Evolutionary conservation across 2,797 vertebrate species (phyloP).

Genomic region (Myoxocephalus aenaeus): DNA sequence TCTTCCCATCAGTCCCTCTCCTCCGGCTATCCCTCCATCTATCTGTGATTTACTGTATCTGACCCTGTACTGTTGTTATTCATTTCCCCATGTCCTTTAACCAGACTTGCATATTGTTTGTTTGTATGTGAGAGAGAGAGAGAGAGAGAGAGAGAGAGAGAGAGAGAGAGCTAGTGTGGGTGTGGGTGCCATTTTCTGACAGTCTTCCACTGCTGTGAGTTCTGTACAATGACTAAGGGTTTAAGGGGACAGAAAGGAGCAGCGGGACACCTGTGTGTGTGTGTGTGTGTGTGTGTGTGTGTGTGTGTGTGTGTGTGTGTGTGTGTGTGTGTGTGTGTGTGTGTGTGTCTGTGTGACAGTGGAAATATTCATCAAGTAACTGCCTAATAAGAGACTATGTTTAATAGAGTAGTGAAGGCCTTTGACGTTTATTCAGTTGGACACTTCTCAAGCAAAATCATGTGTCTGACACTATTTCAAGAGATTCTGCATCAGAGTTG

Average conservation of each 20-base stretch:
- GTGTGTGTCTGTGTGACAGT: constrained; percentile 1
- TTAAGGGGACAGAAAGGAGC: constrained; percentile 18
- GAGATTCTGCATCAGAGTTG: background rate
- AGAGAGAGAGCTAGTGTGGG: constrained; percentile 11
- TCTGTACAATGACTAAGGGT: constrained; percentile 24
- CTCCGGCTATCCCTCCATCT: constrained; percentile 24
- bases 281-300: constrained; percentile 1
- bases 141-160: background rate
- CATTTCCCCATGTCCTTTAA: constrained; percentile 25
- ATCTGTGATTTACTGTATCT: constrained; percentile 57
- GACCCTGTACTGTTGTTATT: constrained; percentile 25
- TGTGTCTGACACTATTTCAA: background rate
- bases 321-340: no score
- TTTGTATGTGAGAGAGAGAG: constrained; percentile 23
- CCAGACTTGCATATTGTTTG: constrained; percentile 15
- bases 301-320: no score
- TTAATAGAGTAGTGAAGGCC: constrained; percentile 41
- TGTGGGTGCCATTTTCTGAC: constrained; percentile 24
- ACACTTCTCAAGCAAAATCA: constrained; percentile 5
- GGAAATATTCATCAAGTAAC: constrained; percentile 49
- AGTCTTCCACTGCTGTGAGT: constrained; percentile 21
- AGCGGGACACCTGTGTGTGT: constrained; percentile 31
- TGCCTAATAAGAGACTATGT: constrained; percentile 32
- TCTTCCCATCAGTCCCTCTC: constrained; percentile 31
- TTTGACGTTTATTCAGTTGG: constrained; percentile 36